Percentiles rank a stretch among this genome's conserved stretches.
Evolutionary conservation across 2,113 vertebrate genomes (phyloP).

Genomic region (Catharus fuscescens): DNA sequence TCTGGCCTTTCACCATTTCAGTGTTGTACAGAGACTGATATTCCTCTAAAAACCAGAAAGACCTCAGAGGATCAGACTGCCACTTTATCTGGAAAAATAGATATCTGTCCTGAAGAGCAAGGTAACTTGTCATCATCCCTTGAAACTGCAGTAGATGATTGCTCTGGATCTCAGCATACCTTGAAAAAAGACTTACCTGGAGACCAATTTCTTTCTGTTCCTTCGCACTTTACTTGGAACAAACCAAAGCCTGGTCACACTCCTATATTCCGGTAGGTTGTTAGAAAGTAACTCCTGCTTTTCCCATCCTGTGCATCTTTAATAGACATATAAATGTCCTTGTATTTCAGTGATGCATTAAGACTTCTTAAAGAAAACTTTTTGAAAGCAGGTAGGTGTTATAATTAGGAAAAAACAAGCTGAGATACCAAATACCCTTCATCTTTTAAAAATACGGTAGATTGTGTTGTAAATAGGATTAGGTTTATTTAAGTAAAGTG

Average conservation of each 20-base stretch:
- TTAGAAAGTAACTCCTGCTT: neutral
- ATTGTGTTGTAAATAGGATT: neutral
- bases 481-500: neutral
- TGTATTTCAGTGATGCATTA: neutral
- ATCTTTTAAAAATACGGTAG: neutral
- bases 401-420: neutral
- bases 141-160: conserved; percentile 88
- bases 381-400: neutral
- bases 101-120: conserved; percentile 88
- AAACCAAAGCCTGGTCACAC: conserved; percentile 98
- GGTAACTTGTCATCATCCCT: conserved; percentile 87
- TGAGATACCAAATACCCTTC: neutral
- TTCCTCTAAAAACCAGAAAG: conserved; percentile 96
- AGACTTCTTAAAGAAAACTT: neutral
- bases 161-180: conserved; percentile 79
- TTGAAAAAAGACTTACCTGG: conserved; percentile 92
- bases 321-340: neutral
- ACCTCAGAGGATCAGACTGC: conserved; percentile 93
- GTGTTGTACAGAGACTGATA: conserved; percentile 92
- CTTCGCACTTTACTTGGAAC: conserved; percentile 97
- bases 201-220: conserved; percentile 97
- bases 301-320: neutral
- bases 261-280: conserved; percentile 93
- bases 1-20: conserved; percentile 88
- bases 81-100: conserved; percentile 86